Percentiles rank a stretch among this genome's conserved stretches.
Conservation (phyloP, 2,113 vertebrate genomes). For the Eptesicus fuscus region DNA sequence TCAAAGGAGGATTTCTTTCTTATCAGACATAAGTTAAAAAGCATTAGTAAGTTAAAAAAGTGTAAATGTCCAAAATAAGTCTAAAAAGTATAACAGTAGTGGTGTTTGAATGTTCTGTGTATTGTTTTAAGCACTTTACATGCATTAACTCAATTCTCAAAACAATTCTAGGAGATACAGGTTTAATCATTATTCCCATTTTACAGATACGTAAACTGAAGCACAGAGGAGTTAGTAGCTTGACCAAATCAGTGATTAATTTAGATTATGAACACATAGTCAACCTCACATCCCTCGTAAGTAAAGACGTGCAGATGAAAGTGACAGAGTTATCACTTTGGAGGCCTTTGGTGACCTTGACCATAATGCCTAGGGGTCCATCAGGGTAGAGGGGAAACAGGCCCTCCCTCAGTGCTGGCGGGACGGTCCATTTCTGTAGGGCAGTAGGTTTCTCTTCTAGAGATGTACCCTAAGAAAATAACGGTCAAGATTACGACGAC, state of each 20-base stretch:
- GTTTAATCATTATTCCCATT: background rate
- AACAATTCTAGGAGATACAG: background rate
- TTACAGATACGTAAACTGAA: background rate
- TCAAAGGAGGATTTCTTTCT: background rate
- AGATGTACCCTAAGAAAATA: background rate
- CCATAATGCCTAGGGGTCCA: background rate
- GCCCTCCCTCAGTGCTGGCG: background rate
- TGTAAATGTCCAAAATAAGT: background rate
- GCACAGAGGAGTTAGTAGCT: background rate
- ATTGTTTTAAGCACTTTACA: conserved; percentile 21
- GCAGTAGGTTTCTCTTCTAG: background rate
- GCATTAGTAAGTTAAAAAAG: background rate
- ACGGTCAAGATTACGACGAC: background rate
- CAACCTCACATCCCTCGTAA: background rate
- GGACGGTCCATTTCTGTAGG: background rate
- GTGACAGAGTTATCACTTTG: background rate
- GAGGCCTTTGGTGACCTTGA: background rate
- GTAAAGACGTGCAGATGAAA: background rate
- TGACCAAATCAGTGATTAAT: background rate
- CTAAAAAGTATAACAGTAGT: background rate
- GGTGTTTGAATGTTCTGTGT: background rate
- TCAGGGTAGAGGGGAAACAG: background rate
- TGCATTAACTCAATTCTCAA: background rate
- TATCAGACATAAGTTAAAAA: background rate
- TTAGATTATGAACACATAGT: background rate